Percentiles rank a stretch among this genome's conserved stretches.
Evolutionary conservation across 2,888 invertebrate genomes (phyloP).

Genomic region (Iselma pallidipennis): DNA sequence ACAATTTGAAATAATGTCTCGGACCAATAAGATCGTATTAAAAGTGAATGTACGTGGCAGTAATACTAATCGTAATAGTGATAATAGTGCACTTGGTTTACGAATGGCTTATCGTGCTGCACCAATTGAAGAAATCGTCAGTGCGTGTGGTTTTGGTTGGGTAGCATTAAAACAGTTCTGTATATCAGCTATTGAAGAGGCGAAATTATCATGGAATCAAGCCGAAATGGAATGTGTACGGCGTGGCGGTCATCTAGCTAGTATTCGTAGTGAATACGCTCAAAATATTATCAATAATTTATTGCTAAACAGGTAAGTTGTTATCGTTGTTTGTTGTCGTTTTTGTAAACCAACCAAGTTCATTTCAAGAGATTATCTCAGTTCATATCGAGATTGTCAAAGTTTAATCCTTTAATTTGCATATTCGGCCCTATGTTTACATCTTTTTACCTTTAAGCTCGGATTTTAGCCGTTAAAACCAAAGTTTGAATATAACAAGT

Average conservation of each 20-base stretch:
- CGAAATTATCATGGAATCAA: constrained; percentile 65
- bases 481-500: no score
- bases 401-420: neutral
- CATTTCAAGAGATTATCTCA: no score
- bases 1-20: constrained; percentile 64
- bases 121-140: constrained; percentile 64
- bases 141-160: constrained; percentile 74
- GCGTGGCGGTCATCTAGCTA: constrained; percentile 70
- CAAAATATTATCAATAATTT: constrained; percentile 68
- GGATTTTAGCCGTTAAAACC: neutral
- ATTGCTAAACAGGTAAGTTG: constrained; percentile 65
- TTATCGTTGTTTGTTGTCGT: neutral
- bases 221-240: constrained; percentile 69
- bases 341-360: no score
- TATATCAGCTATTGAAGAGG: constrained; percentile 63
- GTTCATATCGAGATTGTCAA: no score
- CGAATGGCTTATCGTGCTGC: constrained; percentile 68
- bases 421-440: neutral
- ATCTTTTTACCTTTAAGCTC: neutral
- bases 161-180: constrained; percentile 69
- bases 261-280: constrained; percentile 66
- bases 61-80: constrained; percentile 20
- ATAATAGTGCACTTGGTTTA: constrained; percentile 46
- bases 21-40: constrained; percentile 61
- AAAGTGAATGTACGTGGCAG: constrained; percentile 46